Percentiles rank a stretch among this genome's conserved stretches.
Conservation (phyloP, 2,797 vertebrate species). For the Peromyscus nudipes region DNA sequence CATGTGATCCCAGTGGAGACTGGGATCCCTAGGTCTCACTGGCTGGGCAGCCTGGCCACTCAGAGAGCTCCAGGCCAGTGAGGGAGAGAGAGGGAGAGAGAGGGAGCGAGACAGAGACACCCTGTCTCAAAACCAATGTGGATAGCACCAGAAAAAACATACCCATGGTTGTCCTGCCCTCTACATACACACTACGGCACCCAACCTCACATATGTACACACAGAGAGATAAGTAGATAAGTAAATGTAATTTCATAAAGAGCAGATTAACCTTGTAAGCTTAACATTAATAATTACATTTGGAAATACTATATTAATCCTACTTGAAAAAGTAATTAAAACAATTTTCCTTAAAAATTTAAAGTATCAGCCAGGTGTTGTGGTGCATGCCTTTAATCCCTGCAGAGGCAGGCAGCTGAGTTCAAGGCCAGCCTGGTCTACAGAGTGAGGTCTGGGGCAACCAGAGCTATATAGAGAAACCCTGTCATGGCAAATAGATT, state of each 20-base stretch:
- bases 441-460: neutral
- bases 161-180: neutral
- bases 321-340: neutral
- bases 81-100: neutral
- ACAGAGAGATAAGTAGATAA: neutral
- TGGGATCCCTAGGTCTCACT: neutral
- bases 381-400: neutral
- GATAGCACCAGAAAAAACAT: neutral
- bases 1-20: neutral
- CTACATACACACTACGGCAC: too few relatives aligned
- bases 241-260: neutral
- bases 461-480: neutral
- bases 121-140: neutral
- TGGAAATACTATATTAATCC: neutral
- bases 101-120: too few relatives aligned
- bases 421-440: neutral
- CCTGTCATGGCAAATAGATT: neutral
- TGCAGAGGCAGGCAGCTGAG: neutral
- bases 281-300: neutral
- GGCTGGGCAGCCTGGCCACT: neutral
- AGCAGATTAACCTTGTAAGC: neutral
- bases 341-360: neutral
- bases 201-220: neutral
- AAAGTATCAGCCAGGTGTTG: neutral
- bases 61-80: neutral